phyloP scores from a whole-genome alignment of 2,888 invertebrate species.

The Ypsolopha sequella region DNA sequence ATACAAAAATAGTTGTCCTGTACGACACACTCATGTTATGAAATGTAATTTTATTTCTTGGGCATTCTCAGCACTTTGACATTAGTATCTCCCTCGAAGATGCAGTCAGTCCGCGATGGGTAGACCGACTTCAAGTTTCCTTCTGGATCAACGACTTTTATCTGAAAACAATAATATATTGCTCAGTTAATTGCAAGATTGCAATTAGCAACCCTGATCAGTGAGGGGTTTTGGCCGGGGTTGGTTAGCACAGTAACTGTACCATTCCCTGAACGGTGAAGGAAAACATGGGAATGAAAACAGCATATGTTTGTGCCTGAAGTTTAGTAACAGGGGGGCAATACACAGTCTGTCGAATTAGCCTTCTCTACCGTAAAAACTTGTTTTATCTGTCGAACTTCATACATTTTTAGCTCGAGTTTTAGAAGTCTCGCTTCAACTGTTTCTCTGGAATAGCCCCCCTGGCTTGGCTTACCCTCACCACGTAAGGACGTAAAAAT shows the following conservation, averaged over 20 bases:
- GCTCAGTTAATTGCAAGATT: no score
- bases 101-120: slow-evolving; percentile 81
- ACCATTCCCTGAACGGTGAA: not conserved
- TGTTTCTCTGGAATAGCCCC: no score
- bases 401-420: no score
- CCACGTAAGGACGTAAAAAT: no score
- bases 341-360: no score
- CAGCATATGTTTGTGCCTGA: not conserved
- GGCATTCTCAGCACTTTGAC: slow-evolving; percentile 42
- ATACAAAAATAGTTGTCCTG: not conserved
- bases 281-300: not conserved
- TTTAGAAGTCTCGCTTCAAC: no score
- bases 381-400: no score
- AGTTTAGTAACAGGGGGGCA: not conserved
- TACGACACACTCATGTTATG: not conserved
- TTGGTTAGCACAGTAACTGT: no score
- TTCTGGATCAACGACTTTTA: slow-evolving; percentile 77
- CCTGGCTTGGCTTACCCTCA: no score
- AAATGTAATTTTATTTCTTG: slow-evolving; percentile 36
- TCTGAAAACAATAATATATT: slow-evolving; percentile 48
- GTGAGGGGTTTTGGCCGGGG: no score
- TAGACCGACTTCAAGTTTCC: slow-evolving; percentile 82
- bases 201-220: no score
- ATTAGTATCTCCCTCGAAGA: slow-evolving; percentile 50
- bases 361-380: no score